Evolutionary conservation across 2,888 invertebrate species (phyloP).

Genomic region (Philhelius pedissequus): DNA sequence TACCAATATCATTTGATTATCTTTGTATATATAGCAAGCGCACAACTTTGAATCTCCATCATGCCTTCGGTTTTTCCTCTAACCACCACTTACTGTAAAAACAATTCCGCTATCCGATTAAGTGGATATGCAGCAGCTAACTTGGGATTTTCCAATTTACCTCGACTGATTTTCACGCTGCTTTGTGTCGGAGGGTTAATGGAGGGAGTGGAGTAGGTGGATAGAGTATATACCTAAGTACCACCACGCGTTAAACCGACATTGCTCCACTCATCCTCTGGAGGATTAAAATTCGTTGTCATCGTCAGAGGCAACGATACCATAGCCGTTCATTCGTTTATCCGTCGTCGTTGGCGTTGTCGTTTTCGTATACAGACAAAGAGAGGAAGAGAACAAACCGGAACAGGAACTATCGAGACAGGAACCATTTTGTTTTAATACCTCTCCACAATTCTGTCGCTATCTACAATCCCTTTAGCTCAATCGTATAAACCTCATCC

Average conservation of each 20-base stretch:
- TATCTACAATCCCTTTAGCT: constrained; percentile 45
- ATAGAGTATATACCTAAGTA: not conserved
- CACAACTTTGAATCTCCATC: constrained; percentile 8
- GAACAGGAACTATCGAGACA: constrained; percentile 67
- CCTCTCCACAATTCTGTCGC: constrained; percentile 59
- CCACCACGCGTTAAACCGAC: constrained; percentile 22
- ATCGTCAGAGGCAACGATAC: constrained; percentile 13
- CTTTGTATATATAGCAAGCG: constrained; percentile 52
- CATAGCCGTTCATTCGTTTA: not conserved
- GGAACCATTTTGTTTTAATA: constrained; percentile 69
- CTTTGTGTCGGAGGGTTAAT: not conserved
- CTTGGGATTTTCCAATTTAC: constrained; percentile 66
- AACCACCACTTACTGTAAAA: constrained; percentile 56
- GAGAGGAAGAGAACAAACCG: constrained; percentile 41
- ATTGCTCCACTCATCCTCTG: constrained; percentile 6
- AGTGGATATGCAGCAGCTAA: constrained; percentile 68
- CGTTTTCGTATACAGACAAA: constrained; percentile 10
- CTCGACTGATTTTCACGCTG: constrained; percentile 67
- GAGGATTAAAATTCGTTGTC: constrained; percentile 59
- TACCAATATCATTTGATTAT: constrained; percentile 67
- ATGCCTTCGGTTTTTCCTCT: constrained; percentile 7
- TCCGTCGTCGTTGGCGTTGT: not conserved
- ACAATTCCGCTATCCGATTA: constrained; percentile 66
- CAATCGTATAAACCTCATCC: constrained; percentile 3
- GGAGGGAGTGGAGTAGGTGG: not conserved